Percentiles rank a stretch among this genome's conserved stretches.
Evolutionary conservation across 2,888 invertebrate genomes (phyloP).

Genomic region (Apamea sordens): DNA sequence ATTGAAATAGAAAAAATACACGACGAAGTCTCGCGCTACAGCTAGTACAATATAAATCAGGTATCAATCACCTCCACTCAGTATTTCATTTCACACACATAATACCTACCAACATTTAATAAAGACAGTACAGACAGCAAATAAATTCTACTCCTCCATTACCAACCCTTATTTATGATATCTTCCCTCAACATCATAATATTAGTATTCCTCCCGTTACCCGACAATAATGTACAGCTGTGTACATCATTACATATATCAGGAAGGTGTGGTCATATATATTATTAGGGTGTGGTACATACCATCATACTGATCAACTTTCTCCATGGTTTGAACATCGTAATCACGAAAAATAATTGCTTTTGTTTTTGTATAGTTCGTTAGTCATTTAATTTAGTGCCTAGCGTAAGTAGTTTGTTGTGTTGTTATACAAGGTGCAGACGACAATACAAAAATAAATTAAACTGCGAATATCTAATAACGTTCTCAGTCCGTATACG

Average conservation of each 20-base stretch:
- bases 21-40: background rate
- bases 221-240: background rate
- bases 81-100: background rate
- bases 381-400: too few relatives aligned
- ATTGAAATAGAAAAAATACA: background rate
- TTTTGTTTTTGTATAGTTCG: too few relatives aligned
- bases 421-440: too few relatives aligned
- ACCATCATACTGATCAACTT: background rate
- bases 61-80: background rate
- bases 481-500: too few relatives aligned
- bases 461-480: too few relatives aligned
- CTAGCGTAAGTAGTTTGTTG: too few relatives aligned
- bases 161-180: background rate
- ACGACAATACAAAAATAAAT: too few relatives aligned
- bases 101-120: background rate
- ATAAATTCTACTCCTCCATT: background rate
- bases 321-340: background rate
- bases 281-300: background rate
- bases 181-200: background rate
- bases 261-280: background rate
- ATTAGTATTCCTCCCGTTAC: slow-evolving; percentile 29
- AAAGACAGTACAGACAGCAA: background rate
- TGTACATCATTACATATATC: background rate
- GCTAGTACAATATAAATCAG: background rate
- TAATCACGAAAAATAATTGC: too few relatives aligned